Evolutionary conservation across 2,888 invertebrate genomes (phyloP), one percentile per base, ranked within the genome.

Genomic region (Eudemis profundana): DNA sequence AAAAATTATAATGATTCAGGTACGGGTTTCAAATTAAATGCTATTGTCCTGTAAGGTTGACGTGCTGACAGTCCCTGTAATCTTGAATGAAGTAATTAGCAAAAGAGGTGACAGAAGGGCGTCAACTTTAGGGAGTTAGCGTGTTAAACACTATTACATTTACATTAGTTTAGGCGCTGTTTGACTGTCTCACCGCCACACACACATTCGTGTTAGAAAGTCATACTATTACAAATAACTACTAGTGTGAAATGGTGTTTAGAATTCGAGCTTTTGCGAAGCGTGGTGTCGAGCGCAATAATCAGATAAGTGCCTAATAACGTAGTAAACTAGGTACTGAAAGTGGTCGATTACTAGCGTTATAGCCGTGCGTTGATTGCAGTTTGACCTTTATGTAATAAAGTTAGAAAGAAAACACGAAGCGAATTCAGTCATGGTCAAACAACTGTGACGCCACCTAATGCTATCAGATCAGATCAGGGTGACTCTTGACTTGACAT

Each of bases 221-320:
- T 23, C 5, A 8, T 17, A 10, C 7, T 8, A 12, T 3, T 19
- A 44, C 10, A 10, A 49, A 27, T 8, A 12, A 15, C 29, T 19
- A 33, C 8, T 17, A 54, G 56, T 42, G 56, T 56, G 29, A 40
- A 56, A 29, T 42, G 54, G 42, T 44, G 29, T 23, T 29, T 42
- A 44, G 19, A 53, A 10, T 2, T 54, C 4, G 29, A 61, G 36
- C 42, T 61, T 53, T 46, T 53, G 23, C 53, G 53, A 53, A 53
- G 33, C 47, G 10, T 36, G 21, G 10, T 4, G 21, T 19, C 15
- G 10, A 14, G 15, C 21, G 33, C 14, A 33, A 57, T 57, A 57
- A 57, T 57, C 57, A 21, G 46, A 46, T 57, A 56, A 56, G 27
- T 42, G 42, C 19, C 44, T 56, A 61, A 51, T 61, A 61, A 51